These are phyloP conservation scores for Turnix velox DNA, from an alignment of 2,113 vertebrate species.

Conservation along the genomic window DNA sequence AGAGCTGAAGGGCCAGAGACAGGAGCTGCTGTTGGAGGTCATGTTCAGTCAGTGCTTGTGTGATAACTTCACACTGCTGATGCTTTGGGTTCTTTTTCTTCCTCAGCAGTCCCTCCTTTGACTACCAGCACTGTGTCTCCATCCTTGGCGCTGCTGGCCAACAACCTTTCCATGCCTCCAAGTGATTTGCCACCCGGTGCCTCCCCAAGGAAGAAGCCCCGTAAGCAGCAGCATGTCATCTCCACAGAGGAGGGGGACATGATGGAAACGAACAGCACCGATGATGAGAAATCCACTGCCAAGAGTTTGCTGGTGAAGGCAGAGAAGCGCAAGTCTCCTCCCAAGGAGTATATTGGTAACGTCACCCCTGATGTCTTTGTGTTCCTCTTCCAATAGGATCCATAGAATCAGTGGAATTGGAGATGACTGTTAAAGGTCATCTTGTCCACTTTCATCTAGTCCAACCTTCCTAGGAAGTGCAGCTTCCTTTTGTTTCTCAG, in stretches of 20 bases:
- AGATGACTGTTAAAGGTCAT: too few relatives aligned
- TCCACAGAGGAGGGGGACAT: conserved; percentile 97
- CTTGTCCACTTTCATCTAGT: too few relatives aligned
- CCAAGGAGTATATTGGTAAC: conserved; percentile 95
- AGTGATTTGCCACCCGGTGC: conserved; percentile 91
- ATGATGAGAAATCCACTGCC: conserved; percentile 88
- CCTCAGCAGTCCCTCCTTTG: conserved; percentile 74
- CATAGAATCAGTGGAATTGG: too few relatives aligned
- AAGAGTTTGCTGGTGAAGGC: conserved; percentile 83
- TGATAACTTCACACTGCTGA: not conserved
- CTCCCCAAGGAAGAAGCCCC: conserved; percentile 95
- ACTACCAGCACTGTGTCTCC: conserved; percentile 77
- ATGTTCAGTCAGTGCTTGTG: not conserved
- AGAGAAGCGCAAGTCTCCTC: conserved; percentile 91
- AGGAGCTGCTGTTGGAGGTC: not conserved
- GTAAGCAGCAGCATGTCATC: conserved; percentile 97
- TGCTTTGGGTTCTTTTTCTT: not conserved
- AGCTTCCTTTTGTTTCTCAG: not conserved
- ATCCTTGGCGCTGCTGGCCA: conserved; percentile 75
- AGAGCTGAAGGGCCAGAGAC: not conserved
- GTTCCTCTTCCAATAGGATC: not conserved
- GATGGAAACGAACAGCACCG: conserved; percentile 98
- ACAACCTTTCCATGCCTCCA: conserved; percentile 77
- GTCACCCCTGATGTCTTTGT: not conserved
- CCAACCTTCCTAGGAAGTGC: too few relatives aligned